Conservation (phyloP, 2,113 vertebrate genomes). For the Gavia stellata region DNA sequence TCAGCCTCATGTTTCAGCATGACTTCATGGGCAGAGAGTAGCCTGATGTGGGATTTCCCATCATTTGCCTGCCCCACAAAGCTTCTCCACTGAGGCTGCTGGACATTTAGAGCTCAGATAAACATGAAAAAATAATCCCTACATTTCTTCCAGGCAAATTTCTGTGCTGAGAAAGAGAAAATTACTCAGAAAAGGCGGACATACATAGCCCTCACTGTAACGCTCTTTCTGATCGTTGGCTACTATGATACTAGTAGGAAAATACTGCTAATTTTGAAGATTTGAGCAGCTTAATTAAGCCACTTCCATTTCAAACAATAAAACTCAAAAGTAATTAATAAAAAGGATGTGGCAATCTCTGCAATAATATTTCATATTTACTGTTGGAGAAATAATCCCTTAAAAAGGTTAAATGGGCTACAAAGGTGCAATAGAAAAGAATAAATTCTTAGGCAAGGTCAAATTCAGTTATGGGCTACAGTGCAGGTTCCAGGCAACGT, state of each 20-base stretch:
- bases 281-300: neutral
- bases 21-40: neutral
- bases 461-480: slow-evolving; percentile 21
- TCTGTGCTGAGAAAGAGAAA: neutral
- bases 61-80: neutral
- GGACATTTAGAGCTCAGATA: neutral
- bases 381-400: slow-evolving; percentile 34
- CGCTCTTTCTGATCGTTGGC: neutral
- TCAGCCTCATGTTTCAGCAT: slow-evolving; percentile 4
- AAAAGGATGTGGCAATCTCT: neutral
- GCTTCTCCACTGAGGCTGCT: neutral
- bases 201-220: neutral
- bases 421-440: slow-evolving; percentile 39
- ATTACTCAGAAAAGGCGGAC: neutral
- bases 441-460: slow-evolving; percentile 46
- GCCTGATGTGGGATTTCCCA: neutral
- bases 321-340: slow-evolving; percentile 23
- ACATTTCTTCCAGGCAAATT: neutral
- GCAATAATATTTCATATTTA: slow-evolving; percentile 42
- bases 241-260: neutral
- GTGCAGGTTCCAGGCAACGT: neutral
- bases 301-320: neutral
- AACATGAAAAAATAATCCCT: neutral
- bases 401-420: slow-evolving; percentile 40
- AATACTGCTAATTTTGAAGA: neutral